These are phyloP conservation scores for Fregata magnificens DNA, from an alignment of 2,113 vertebrate species.

Conservation along the genomic window DNA sequence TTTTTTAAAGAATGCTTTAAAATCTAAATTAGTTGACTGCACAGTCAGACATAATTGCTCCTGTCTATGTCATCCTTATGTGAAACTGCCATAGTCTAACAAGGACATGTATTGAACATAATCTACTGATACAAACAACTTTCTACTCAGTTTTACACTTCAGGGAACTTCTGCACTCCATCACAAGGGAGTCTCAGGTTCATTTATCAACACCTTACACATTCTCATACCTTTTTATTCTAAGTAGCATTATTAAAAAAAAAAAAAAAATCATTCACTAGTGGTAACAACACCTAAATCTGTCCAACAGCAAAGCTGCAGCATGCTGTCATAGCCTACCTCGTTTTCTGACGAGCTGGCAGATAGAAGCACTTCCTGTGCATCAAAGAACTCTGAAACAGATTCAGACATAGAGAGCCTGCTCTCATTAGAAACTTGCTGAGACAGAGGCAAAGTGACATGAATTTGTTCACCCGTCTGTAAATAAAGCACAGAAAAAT, in stretches of 20 bases:
- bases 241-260: neutral
- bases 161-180: neutral
- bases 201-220: neutral
- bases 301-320: neutral
- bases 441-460: conserved; percentile 90
- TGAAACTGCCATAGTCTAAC: neutral
- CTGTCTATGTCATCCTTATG: neutral
- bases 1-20: neutral
- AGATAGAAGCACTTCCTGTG: conserved; percentile 97
- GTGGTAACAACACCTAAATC: neutral
- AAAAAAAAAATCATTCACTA: neutral
- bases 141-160: neutral
- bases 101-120: neutral
- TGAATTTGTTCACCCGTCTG: conserved; percentile 88
- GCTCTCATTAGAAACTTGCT: conserved; percentile 96
- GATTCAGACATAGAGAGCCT: conserved; percentile 99
- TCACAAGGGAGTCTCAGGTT: neutral
- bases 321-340: conserved; percentile 67
- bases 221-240: neutral
- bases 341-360: conserved; percentile 98
- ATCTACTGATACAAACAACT: neutral
- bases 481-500: conserved; percentile 33
- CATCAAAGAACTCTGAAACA: conserved; percentile 98
- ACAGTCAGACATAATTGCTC: neutral
- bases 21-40: neutral